Evolutionary conservation across 2,888 invertebrate species (phyloP).

Genomic region (Ichneumoninae sp.): DNA sequence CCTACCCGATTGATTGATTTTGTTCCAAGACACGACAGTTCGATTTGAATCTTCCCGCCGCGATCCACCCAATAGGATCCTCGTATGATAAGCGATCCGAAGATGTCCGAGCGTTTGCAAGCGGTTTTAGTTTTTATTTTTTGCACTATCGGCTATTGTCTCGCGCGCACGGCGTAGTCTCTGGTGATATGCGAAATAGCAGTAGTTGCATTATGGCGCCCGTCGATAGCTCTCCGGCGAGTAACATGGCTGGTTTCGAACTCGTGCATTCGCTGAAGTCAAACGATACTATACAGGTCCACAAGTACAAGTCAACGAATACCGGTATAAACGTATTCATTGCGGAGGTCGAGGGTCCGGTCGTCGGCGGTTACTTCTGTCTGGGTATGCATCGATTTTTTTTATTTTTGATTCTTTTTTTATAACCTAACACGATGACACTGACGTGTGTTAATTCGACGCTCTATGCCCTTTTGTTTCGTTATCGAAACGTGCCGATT

Average conservation of each 20-base stretch:
- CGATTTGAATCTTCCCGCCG: slow-evolving; percentile 35
- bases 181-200: not conserved
- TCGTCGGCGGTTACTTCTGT: slow-evolving; percentile 94
- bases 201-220: slow-evolving; percentile 78
- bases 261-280: slow-evolving; percentile 88
- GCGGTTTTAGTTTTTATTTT: slow-evolving; percentile 5
- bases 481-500: not conserved
- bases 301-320: slow-evolving; percentile 91
- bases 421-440: slow-evolving; percentile 56
- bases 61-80: slow-evolving; percentile 22
- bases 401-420: slow-evolving; percentile 2
- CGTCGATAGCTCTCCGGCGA: slow-evolving; percentile 81
- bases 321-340: slow-evolving; percentile 93
- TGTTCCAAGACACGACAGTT: not conserved
- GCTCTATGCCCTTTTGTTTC: not conserved
- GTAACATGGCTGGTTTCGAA: slow-evolving; percentile 85
- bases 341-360: slow-evolving; percentile 95
- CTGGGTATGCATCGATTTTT: slow-evolving; percentile 87
- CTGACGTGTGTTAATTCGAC: slow-evolving; percentile 1
- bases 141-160: slow-evolving; percentile 7
- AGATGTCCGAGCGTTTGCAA: not conserved
- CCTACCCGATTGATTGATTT: not conserved
- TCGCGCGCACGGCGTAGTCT: not conserved
- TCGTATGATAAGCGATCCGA: slow-evolving; percentile 31
- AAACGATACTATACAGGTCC: slow-evolving; percentile 90